Evolutionary conservation across 2,113 vertebrate genomes (phyloP), one percentile per base, ranked within the genome.

Genomic region (Pollachius pollachius): DNA sequence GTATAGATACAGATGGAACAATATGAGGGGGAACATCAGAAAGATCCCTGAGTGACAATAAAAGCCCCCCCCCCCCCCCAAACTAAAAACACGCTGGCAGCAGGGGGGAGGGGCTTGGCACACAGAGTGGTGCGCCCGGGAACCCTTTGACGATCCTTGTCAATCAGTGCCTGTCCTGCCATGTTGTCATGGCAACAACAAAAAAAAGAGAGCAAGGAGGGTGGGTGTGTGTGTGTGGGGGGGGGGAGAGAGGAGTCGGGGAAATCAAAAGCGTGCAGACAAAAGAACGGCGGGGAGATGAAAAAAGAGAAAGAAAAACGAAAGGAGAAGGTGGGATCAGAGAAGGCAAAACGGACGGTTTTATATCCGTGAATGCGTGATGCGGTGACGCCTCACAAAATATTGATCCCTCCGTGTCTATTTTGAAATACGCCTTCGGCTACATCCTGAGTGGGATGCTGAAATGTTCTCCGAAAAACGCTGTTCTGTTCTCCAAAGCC

Each of bases 151-250:
- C 88, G 85, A 89, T 89, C 75, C 81, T 85, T 90, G 89, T 90
- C 89, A 90, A 89, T 90, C 89, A 89, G 83, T 87, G 85, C 84
- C 82, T 87, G 87, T 89, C 89, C 89, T 89, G 77, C 84, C 77
- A 87, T 77, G 89, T 90, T 89, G 89, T 89, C 89, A 90, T 89
- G 88, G 89, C 88, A 90, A 90, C 89, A 89, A 89, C 87, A 89
- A 90, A 90, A 84, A 79, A 34, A 34, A 54, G 52, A 54, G 13
- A 54, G 52, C 12, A 23, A 23, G 23, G 23, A 23, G 23, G 23
- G 23, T 1, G 23, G 23, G 23, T 23, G 23, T 23, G 23, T n/a
- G n/a, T n/a, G 23, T 1, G 23, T 2, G 23, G 23, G 23, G 23
- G 23, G 52, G 9, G 58, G 58, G 58, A 18, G 18, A 27, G 62